Base-by-base conservation (phyloP, 2,113 vertebrate genomes). In the Climacteris rufus region DNA sequence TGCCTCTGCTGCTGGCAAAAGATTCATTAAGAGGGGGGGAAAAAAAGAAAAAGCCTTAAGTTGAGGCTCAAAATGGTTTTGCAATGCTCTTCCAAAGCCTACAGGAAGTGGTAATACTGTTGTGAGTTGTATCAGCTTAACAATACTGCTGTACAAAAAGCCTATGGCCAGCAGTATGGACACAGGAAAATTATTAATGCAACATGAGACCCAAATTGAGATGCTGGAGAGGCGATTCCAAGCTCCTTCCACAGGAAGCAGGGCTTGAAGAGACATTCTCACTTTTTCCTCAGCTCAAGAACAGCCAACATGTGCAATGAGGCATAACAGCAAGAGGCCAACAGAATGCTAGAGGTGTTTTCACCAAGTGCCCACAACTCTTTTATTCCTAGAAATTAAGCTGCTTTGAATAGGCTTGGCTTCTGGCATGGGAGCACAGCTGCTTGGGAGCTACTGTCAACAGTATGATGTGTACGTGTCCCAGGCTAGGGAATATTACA, bases 1-100 rank as follows among this genome's bases (percentile, higher is more conserved):
- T 78, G 93, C 37, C 79, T 95, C 71, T 89, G 88, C 76, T 95
- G 71, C 85, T 93, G 85, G 85, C 71, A 92, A 74, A n/a, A 88
- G 54, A 72, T 92, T 88, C 25, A 63, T 23, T 33, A 74, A 60
- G n/a, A 37, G 4, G 3, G 5, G 18, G 6, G 13, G 7, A 8
- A 5, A 3, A 12, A 31, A 5, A 3, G 10, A 31, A 40, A 21
- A n/a, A 37, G 6, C 31, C 37, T 81, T 50, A 77, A 92, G 45
- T n/a, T 61, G 63, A 94, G 56, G 35, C 83, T 93, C 40, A 39
- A 69, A 87, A 78, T 5, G n/a, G 44, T 82, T 94, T 82, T 13
- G 6, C 20, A 77, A 10, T 8, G 40, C 61, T 90, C 61, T 59
- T 76, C 53, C 52, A 40, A 71, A 75, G 31, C 71, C 76, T 37